Base-by-base conservation (phyloP, 2,888 invertebrate genomes). In the Cosmia pyralina region DNA sequence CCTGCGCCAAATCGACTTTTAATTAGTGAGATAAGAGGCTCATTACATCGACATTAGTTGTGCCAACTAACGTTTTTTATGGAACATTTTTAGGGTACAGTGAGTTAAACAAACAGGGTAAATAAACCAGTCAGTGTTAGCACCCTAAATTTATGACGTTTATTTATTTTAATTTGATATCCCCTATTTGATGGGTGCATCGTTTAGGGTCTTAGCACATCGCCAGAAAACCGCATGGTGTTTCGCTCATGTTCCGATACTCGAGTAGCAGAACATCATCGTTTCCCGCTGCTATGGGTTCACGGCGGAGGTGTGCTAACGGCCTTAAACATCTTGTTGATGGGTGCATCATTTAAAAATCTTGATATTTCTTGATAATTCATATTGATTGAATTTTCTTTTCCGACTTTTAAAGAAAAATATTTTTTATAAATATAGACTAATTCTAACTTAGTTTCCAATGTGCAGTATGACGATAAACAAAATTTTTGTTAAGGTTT, bases 11-110 rank as follows among this genome's bases (percentile, higher is more conserved):
- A 96, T 96, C 96, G 95, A 94, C 92, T 96, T 96, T 96, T 96
- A 96, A 96, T 96, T 96, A 96, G 93, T 94, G 87, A 92, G 94
- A 95, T 95, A 96, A 96, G 94, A 91, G 92, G 84, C 94, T 93
- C 94, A 95, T 95, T 95, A 95, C 94, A 91, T 90, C 85, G 88
- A 90, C 94, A 94, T 95, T 94, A 93, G 93, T 91, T 92, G 93
- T 92, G 92, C 91, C 92, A 94, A 94, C 92, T 92, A 91, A 91
- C 92, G 90, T 92, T 92, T 91, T 90, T 89, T 91, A 89, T 89
- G 87, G 84, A 78, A 86, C 86, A 78, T 72, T 85, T 87, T 91
- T 92, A 88, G 93, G 92, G 93, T 89, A 87, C 92, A 79, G 88
- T 82, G 22, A 4, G 59, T 60, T 48, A 6, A 55, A 66, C 28